Conservation (phyloP, 2,888 invertebrate species). For the Reticulitermes lucifugus region DNA sequence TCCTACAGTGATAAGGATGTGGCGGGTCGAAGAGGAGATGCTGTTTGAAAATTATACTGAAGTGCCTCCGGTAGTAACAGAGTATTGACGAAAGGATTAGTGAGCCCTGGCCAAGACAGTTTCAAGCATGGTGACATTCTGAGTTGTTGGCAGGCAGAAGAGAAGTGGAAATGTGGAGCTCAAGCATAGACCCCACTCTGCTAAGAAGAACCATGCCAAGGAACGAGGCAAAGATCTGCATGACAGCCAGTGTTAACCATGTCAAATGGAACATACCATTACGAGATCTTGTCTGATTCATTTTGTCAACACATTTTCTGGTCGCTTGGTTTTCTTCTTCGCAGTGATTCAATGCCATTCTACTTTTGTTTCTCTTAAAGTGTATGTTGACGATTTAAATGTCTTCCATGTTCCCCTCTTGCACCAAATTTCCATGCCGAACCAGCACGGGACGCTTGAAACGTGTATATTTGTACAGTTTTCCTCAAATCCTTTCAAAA, state of each 20-base stretch:
- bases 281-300: conserved; percentile 48
- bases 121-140: conserved; percentile 25
- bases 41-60: conserved; percentile 56
- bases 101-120: conserved; percentile 28
- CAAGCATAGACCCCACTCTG: conserved; percentile 37
- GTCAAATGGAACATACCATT: neutral
- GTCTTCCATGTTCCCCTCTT: conserved; percentile 57
- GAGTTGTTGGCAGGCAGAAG: conserved; percentile 26
- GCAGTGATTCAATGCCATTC: conserved; percentile 54
- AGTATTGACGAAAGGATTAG: conserved; percentile 19
- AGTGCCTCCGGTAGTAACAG: conserved; percentile 57
- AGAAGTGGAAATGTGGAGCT: conserved; percentile 47
- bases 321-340: conserved; percentile 52
- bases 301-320: conserved; percentile 52
- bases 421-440: conserved; percentile 55
- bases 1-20: conserved; percentile 26
- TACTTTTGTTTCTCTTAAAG: conserved; percentile 51
- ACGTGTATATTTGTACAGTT: conserved; percentile 53
- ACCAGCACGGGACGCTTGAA: conserved; percentile 53
- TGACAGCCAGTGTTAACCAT: conserved; percentile 31
- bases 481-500: conserved; percentile 39
- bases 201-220: conserved; percentile 40
- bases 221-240: conserved; percentile 16
- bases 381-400: conserved; percentile 55
- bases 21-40: conserved; percentile 54